phyloP scores from a whole-genome alignment of 2,113 vertebrate genomes.

The Peromyscus polionotus region DNA sequence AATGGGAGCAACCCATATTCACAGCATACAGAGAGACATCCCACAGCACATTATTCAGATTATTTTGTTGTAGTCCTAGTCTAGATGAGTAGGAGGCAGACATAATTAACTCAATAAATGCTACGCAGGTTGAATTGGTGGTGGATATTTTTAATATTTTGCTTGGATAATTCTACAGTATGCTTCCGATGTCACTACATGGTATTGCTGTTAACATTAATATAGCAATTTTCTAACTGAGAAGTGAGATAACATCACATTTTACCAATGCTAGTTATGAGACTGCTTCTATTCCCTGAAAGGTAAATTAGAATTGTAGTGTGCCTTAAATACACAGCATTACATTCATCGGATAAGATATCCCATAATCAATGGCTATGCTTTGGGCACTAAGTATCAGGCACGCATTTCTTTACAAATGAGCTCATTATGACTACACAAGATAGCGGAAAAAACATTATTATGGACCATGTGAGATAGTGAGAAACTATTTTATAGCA shows the following conservation, averaged over 20 bases:
- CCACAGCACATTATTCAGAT: no score
- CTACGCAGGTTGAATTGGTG: neutral
- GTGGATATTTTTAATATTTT: neutral
- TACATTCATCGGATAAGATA: neutral
- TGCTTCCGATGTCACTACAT: neutral
- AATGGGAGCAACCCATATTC: no score
- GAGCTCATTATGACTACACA: neutral
- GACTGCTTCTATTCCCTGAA: neutral
- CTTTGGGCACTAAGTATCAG: neutral
- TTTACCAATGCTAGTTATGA: neutral
- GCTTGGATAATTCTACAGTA: neutral
- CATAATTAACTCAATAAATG: neutral
- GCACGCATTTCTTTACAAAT: neutral
- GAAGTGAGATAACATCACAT: neutral
- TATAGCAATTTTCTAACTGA: neutral
- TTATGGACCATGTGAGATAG: neutral
- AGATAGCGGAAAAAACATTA: neutral
- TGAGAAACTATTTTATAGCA: neutral
- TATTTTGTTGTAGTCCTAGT: neutral
- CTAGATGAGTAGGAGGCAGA: neutral
- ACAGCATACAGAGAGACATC: no score
- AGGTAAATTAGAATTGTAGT: neutral
- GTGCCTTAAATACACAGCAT: neutral
- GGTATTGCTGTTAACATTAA: neutral
- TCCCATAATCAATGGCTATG: neutral